Conservation (phyloP, 2,113 vertebrate species). For the Cathartes aura region DNA sequence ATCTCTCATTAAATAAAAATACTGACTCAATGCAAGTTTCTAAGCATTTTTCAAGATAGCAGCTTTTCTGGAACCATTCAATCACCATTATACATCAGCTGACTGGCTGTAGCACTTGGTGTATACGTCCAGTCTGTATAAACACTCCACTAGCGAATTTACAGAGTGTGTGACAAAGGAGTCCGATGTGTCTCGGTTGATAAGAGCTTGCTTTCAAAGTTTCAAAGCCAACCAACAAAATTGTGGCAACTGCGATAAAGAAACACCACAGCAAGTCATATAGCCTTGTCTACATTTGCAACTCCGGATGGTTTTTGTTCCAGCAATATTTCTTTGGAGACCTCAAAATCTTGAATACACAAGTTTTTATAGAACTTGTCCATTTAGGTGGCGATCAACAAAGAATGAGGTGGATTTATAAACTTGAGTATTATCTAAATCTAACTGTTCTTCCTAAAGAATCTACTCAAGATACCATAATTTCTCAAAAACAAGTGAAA, state of each 20-base stretch:
- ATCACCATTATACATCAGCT: accelerated
- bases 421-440: not conserved
- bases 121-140: accelerated
- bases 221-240: not conserved
- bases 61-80: not conserved
- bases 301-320: not conserved
- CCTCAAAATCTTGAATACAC: not conserved
- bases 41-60: not conserved
- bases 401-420: not conserved
- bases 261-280: not conserved
- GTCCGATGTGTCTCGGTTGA: accelerated
- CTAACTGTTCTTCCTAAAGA: not conserved
- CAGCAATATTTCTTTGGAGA: not conserved
- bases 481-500: not conserved
- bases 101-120: not conserved
- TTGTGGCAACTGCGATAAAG: not conserved
- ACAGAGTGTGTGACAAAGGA: not conserved
- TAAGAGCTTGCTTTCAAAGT: not conserved
- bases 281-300: not conserved
- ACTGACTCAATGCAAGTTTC: accelerated
- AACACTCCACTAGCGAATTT: not conserved
- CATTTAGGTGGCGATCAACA: not conserved
- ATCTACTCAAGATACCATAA: not conserved
- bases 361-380: not conserved
- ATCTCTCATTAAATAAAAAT: not conserved